These are phyloP conservation scores for Syngnathus rostellatus DNA, from an alignment of 2,797 vertebrate genomes.

Conservation along the genomic window DNA sequence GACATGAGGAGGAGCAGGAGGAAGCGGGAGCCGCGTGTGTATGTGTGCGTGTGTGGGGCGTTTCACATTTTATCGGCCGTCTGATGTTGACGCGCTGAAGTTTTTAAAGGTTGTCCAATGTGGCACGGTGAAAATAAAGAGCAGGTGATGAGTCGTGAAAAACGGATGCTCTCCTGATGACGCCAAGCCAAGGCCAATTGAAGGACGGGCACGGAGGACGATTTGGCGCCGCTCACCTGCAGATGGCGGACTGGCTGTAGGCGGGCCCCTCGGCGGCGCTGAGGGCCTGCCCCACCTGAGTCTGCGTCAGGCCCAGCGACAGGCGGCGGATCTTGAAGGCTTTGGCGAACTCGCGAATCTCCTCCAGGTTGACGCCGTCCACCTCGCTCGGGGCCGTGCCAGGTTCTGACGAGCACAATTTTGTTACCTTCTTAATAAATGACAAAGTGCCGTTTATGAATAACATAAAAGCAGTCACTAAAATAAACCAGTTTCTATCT, in stretches of 20 bases:
- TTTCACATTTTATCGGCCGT: conserved; percentile 64
- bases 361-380: conserved; percentile 98
- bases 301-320: conserved; percentile 98
- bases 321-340: conserved; percentile 99
- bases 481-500: too few species aligned
- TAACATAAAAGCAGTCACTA: too few species aligned
- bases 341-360: conserved; percentile 99
- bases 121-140: conserved; percentile 54
- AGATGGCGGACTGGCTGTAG: conserved; percentile 99
- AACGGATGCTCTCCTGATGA: conserved; percentile 4
- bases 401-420: conserved; percentile 73
- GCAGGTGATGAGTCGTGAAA: conserved; percentile 46
- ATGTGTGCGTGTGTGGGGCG: conserved; percentile 10
- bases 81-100: conserved; percentile 74
- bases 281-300: conserved; percentile 98
- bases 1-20: conserved; percentile 53
- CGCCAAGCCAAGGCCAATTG: too few species aligned
- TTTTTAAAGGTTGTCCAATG: conserved; percentile 56
- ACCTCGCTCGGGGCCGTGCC: conserved; percentile 93
- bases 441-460: too few species aligned
- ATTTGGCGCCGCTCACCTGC: conserved; percentile 79
- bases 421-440: too few species aligned
- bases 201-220: background rate
- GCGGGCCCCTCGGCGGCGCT: conserved; percentile 96
- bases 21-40: conserved; percentile 21